A percentile compares a stretch with the other conserved stretches of the same genome.
These are phyloP conservation scores for Heliconius charithonia DNA, from an alignment of 2,888 invertebrate species.

Conservation along the genomic window DNA sequence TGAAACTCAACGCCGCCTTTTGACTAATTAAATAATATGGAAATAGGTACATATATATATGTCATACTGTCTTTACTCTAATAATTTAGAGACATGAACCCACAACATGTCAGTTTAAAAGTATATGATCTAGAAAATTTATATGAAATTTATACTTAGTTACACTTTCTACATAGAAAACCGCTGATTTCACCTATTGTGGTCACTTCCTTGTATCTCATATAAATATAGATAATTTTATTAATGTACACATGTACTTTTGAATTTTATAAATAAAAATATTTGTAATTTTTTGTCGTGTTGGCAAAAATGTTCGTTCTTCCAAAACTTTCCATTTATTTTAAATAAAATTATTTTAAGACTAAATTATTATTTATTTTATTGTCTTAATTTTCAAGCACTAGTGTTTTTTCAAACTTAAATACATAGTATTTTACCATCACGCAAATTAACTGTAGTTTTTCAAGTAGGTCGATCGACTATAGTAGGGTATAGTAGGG, in stretches of 20 bases:
- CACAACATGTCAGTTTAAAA: slow-evolving; percentile 5
- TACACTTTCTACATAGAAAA: slow-evolving; percentile 34
- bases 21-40: background rate
- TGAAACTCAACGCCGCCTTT: no score
- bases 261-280: background rate
- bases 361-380: no score
- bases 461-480: background rate
- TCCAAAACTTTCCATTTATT: no score
- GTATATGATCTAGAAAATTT: slow-evolving; percentile 25
- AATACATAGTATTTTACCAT: no score
- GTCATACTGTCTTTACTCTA: background rate
- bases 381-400: no score
- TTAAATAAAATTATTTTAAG: no score
- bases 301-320: no score
- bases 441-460: no score
- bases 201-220: slow-evolving; percentile 1
- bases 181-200: slow-evolving; percentile 32
- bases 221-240: background rate
- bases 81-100: background rate
- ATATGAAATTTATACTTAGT: slow-evolving; percentile 17
- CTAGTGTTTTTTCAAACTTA: no score
- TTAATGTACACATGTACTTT: background rate
- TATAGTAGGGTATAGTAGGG: no score
- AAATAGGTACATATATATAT: background rate
- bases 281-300: no score